Evolutionary conservation across 2,888 invertebrate genomes (phyloP), one percentile per base, ranked within the genome.

Genomic region (Xestia rhomboidea): DNA sequence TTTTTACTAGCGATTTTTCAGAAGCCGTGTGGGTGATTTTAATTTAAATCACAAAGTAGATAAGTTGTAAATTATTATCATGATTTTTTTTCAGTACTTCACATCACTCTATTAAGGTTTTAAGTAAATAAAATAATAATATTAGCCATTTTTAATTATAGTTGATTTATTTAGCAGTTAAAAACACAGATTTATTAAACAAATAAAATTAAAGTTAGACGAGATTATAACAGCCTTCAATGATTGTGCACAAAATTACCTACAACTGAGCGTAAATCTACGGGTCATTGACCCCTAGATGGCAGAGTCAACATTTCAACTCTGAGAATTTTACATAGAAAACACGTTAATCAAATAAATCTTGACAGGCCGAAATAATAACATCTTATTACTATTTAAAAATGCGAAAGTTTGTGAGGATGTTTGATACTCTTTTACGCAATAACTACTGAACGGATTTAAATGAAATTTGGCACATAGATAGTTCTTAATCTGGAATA

Each of bases 291-390:
- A 41, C 41, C 1, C 15, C 0, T 18, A n/a, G 27, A 64, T 41
- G 8, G n/a, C 18, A 27, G 41, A 27, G 27, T 41, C 41, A 64
- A 27, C 18, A 41, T 41, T n/a, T 41, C 41, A 64, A 64, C n/a
- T 64, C 64, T 8, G 64, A 41, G 41, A 27, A 41, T 15, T 64
- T n/a, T 64, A n/a, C 41, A 27, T 41, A 41, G 7, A 64, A 64
- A 41, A 64, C 41, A 41, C 41, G 64, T 64, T 34, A 41, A 64
- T n/a, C 64, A 44, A 64, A n/a, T 64, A 41, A 64, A 64, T 64
- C 41, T 41, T 64, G 41, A 64, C 41, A 41, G 15, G 63, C 38
- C 38, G 3, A 38, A 38, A n/a, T 38, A 15, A 63, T 38, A 11
- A 38, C n/a, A 64, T 41, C 13, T 38, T 34, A 57, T 6, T 27